These are phyloP conservation scores for Heliothis subflexa DNA, from an alignment of 1,140 invertebrate species.

Conservation along the genomic window DNA sequence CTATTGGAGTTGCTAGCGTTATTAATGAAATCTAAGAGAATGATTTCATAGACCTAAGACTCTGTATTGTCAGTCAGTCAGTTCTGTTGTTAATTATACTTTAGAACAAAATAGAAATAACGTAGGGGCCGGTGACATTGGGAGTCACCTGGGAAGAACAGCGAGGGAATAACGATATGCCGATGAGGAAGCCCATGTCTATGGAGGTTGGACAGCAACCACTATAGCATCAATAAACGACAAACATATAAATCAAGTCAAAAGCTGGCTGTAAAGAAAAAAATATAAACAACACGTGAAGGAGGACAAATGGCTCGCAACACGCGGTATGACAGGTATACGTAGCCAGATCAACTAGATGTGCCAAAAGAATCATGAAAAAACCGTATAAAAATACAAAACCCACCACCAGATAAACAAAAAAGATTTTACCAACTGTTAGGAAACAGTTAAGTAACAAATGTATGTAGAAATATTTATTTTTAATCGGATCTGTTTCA, in stretches of 20 bases:
- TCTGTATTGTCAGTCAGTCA: constrained; percentile 32
- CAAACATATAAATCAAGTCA: no score
- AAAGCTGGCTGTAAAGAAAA: no score
- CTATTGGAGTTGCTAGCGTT: constrained; percentile 27
- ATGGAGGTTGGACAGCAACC: no score
- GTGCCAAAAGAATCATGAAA: not conserved
- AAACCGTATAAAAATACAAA: constrained; percentile 9
- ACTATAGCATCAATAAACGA: no score
- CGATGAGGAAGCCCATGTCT: no score
- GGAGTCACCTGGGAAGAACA: not conserved
- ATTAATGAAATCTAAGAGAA: constrained; percentile 22
- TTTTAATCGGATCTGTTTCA: not conserved
- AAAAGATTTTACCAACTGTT: not conserved
- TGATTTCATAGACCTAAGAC: constrained; percentile 4
- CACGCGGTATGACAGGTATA: not conserved
- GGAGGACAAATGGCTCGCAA: no score
- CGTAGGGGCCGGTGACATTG: not conserved
- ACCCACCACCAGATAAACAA: not conserved
- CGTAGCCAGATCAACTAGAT: not conserved
- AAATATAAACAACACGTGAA: no score
- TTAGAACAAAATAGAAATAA: not conserved
- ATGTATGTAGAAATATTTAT: not conserved
- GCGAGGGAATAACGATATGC: no score
- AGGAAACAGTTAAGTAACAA: not conserved
- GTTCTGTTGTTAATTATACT: constrained; percentile 2